These are phyloP conservation scores for Jaculus jaculus DNA, from an alignment of 2,113 vertebrate genomes.

Conservation along the genomic window DNA sequence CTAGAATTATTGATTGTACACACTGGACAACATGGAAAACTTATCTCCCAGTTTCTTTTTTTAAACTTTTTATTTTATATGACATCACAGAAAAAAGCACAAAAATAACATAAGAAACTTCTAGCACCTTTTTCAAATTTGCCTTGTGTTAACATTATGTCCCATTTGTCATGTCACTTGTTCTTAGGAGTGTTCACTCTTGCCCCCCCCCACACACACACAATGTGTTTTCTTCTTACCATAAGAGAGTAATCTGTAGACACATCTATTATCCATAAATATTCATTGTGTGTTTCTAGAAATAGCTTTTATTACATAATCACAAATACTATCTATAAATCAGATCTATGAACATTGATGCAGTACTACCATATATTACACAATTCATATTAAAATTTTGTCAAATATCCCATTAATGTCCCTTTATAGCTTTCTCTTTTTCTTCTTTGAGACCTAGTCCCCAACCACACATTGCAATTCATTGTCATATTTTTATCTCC, in stretches of 20 bases:
- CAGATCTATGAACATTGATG: background rate
- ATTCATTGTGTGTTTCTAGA: conserved; percentile 29
- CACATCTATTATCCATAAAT: background rate
- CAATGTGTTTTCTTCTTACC: background rate
- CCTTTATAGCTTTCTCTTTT: background rate
- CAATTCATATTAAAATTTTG: conserved; percentile 32
- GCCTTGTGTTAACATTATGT: background rate
- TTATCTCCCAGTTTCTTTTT: background rate
- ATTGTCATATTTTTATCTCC: conserved; percentile 3
- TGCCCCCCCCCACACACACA: background rate
- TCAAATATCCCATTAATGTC: background rate
- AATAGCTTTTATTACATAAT: background rate
- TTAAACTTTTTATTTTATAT: background rate
- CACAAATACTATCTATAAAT: background rate
- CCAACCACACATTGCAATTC: background rate
- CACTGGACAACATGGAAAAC: background rate
- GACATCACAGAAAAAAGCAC: background rate
- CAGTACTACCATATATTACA: background rate
- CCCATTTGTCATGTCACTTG: background rate
- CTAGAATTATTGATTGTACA: background rate
- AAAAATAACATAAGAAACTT: background rate
- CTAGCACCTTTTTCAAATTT: background rate
- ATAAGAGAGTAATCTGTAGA: background rate
- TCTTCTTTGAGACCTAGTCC: background rate
- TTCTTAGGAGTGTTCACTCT: background rate